Conservation (phyloP, 2,888 invertebrate genomes). For the Noctua janthe region DNA sequence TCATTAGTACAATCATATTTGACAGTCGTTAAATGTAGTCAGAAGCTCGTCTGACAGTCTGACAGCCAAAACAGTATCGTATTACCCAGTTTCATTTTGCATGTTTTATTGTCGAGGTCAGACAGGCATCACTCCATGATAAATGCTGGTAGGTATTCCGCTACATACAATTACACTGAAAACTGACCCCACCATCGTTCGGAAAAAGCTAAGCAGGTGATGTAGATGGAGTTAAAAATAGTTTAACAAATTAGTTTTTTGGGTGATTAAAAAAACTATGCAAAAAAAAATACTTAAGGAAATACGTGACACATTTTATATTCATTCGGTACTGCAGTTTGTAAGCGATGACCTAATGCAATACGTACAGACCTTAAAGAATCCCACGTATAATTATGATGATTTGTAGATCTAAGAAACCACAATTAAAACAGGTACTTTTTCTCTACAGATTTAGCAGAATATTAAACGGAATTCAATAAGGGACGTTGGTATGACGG, state of each 20-base stretch:
- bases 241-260: too few species aligned
- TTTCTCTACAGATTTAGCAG: constrained; percentile 16
- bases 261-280: neutral
- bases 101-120: neutral
- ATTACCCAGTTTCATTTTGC: too few species aligned
- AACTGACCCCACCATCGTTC: neutral
- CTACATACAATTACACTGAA: neutral
- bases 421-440: constrained; percentile 2
- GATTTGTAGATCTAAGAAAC: constrained; percentile 12
- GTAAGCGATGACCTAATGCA: neutral
- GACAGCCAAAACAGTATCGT: neutral
- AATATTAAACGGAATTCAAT: constrained; percentile 14
- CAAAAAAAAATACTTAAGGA: too few species aligned
- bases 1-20: neutral
- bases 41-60: neutral
- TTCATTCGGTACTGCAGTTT: neutral
- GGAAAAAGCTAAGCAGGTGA: too few species aligned
- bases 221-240: too few species aligned
- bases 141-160: neutral
- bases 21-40: neutral
- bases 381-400: neutral
- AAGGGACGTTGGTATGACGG: neutral
- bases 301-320: neutral
- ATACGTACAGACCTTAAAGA: neutral
- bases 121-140: neutral